Conservation (phyloP, 92 coral and sea anemone species). For the Diadumene lineata region DNA sequence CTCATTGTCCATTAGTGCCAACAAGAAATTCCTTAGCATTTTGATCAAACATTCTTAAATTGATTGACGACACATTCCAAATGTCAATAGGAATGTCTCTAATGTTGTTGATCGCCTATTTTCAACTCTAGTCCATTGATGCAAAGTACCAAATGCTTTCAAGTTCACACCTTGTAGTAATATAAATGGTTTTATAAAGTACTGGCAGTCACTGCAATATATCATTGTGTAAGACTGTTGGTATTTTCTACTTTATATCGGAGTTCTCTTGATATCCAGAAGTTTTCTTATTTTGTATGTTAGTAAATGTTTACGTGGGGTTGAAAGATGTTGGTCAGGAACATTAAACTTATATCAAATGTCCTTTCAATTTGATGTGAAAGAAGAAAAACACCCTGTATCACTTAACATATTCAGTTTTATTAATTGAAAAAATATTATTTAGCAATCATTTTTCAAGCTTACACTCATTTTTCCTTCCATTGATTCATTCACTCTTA, state of each 20-base stretch:
- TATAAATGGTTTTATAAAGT: neutral
- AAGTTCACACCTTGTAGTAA: constrained; percentile 5
- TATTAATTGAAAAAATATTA: no score
- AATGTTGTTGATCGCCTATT: no score
- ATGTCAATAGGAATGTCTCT: no score
- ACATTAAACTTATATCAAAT: neutral
- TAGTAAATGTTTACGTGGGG: neutral
- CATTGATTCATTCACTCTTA: no score
- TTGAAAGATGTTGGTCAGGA: constrained; percentile 6
- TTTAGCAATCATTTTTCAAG: no score
- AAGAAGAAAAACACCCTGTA: no score
- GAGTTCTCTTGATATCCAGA: constrained; percentile 37
- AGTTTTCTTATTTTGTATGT: constrained; percentile 15
- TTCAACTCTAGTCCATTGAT: no score
- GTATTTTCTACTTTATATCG: neutral
- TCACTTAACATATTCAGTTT: no score
- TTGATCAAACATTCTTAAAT: neutral
- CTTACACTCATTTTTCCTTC: no score
- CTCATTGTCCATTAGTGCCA: no score
- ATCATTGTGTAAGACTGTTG: neutral
- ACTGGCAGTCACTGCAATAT: neutral
- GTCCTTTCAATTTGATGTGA: neutral
- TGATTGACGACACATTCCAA: no score
- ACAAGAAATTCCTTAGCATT: no score
- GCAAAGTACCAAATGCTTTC: neutral